Evolutionary conservation across 1,140 invertebrate species (phyloP), one percentile per base, ranked within the genome.

Genomic region (Aphidius gifuensis): DNA sequence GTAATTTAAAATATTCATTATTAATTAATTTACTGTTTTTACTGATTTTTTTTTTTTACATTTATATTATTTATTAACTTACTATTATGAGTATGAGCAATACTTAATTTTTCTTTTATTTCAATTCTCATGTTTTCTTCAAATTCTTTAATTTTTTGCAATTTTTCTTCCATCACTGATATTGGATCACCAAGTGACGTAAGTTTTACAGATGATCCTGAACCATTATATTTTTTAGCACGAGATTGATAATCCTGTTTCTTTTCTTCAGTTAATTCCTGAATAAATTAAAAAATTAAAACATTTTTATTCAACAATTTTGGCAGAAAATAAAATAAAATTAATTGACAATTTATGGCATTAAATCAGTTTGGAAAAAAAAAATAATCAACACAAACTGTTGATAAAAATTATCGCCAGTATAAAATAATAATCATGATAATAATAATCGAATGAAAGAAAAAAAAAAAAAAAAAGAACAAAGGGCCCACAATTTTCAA

Each of bases 1-100:
- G 23, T 32, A 32, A 32, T 32, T 32, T 1, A 66, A 64, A 67
- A 23, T 51, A 32, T 60, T 64, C 53, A 62, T 58, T 23, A 42
- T 21, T 11, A 44, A 32, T 32, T 32, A 32, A 32, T 32, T 42
- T 6, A 57, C n/a, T n/a, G n/a, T 21, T 4, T 44, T 47, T 38
- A 32, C 1, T 9, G 21, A 5, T 7, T 32, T 16, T 9, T 7
- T 46, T 46, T 46, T 47, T 21, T 6, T 47, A 9, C 5, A 53
- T n/a, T 53, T 21, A 16, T 39, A 38, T 21, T 44, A 43, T 32
- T 42, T 6, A n/a, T 16, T n/a, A n/a, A 49, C 46, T 9, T 43
- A 57, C n/a, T 51, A 3, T 16, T 32, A 9, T 6, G 45, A 54
- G 39, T 49, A 16, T 56, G 1, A 9, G 38, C 53, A 45, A 48